These are phyloP conservation scores for Flexamia atlantica DNA, from an alignment of 2,888 invertebrate species.

Conservation along the genomic window DNA sequence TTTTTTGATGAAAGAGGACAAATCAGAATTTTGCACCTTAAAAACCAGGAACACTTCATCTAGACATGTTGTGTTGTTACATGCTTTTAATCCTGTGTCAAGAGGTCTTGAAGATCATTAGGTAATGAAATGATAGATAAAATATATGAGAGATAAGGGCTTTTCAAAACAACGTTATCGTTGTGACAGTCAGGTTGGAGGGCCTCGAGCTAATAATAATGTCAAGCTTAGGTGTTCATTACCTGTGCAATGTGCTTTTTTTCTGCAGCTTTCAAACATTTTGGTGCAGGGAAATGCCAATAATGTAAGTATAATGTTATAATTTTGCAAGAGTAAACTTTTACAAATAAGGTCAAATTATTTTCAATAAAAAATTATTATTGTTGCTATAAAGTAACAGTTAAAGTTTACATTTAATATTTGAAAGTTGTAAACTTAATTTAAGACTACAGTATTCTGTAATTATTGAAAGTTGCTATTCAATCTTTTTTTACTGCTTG, in stretches of 20 bases:
- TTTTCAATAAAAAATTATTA: too few species aligned
- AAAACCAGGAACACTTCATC: not conserved
- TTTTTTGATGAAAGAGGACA: too few species aligned
- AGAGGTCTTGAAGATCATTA: not conserved
- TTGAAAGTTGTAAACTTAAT: too few species aligned
- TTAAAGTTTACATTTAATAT: too few species aligned
- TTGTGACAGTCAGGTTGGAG: conserved; percentile 8
- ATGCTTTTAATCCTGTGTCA: not conserved
- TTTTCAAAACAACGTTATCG: conserved; percentile 39
- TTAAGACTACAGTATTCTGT: too few species aligned
- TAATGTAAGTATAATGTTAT: not conserved
- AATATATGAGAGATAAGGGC: not conserved
- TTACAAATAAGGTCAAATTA: too few species aligned
- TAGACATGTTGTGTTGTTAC: not conserved
- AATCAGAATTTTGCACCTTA: too few species aligned
- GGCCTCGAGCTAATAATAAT: not conserved
- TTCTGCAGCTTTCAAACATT: not conserved
- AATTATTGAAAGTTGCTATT: too few species aligned
- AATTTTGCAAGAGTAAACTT: too few species aligned
- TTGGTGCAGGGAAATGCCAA: not conserved
- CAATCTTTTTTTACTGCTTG: too few species aligned
- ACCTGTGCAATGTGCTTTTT: not conserved
- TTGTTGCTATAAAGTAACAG: too few species aligned
- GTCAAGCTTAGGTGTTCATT: not conserved
- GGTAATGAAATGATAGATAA: conserved; percentile 26